Percentiles rank a stretch among this genome's conserved stretches.
phyloP scores from a whole-genome alignment of 2,113 vertebrate species.

The Hystrix cristata region DNA sequence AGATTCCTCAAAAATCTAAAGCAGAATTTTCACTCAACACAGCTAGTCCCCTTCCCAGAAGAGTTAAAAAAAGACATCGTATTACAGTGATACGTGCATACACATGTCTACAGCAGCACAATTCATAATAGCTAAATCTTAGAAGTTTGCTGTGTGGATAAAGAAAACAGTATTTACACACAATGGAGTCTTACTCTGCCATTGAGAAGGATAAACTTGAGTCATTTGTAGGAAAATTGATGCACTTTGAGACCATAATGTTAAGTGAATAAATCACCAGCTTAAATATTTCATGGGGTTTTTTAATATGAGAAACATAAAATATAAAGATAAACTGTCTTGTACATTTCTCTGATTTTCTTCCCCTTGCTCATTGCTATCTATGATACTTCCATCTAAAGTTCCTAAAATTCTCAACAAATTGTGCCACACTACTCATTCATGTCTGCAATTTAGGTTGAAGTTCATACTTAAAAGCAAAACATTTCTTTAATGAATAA shows the following conservation, averaged over 20 bases:
- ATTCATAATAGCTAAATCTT: neutral
- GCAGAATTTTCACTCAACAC: neutral
- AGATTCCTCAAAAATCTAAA: neutral
- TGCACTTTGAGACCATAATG: neutral
- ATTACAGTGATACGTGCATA: neutral
- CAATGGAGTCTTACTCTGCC: neutral
- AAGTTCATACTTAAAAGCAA: neutral
- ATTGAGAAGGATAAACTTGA: neutral
- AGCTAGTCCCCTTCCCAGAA: neutral
- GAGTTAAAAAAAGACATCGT: neutral
- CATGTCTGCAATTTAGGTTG: conserved; percentile 7
- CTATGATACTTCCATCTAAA: neutral
- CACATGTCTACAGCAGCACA: neutral
- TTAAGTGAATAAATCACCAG: neutral
- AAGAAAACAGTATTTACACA: neutral
- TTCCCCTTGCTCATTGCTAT: neutral
- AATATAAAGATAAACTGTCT: neutral
- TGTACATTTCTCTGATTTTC: neutral
- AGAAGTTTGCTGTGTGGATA: neutral
- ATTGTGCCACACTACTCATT: neutral
- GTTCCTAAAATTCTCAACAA: neutral
- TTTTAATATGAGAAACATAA: neutral
- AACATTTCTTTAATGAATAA: conserved; percentile 5
- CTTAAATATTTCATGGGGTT: neutral
- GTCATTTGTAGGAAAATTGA: neutral